Percentiles rank a stretch among this genome's conserved stretches.
phyloP scores from a whole-genome alignment of 30 jellyfish, hydroid and myxozoan species.

The Aurelia aurita complex sp. Pacific region DNA sequence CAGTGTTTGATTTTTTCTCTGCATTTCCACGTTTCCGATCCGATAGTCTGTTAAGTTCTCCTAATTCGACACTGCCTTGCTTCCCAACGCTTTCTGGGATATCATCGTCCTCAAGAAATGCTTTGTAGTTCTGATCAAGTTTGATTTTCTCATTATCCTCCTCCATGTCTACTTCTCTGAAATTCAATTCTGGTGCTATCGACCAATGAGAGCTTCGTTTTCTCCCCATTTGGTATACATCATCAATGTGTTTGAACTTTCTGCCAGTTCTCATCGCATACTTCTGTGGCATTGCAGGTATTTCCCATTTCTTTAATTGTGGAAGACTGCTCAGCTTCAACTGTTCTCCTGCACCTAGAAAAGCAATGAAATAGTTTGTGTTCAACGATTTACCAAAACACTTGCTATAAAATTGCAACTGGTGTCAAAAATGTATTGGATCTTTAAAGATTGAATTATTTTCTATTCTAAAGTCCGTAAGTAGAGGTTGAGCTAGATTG shows the following conservation, averaged over 20 bases:
- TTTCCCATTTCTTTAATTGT: constrained; percentile 85
- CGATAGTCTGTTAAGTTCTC: neutral
- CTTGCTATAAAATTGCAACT: no score
- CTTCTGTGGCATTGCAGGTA: constrained; percentile 80
- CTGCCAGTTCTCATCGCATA: constrained; percentile 82
- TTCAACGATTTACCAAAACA: no score
- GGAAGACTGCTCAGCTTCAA: constrained; percentile 84
- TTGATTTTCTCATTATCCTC: constrained; percentile 92
- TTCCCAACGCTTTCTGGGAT: constrained; percentile 7
- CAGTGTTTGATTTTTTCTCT: constrained; percentile 8
- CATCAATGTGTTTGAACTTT: constrained; percentile 84
- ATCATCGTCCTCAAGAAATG: constrained; percentile 83
- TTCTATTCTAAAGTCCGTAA: no score
- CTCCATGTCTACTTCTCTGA: constrained; percentile 85
- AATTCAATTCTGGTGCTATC: constrained; percentile 70
- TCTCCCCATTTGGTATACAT: constrained; percentile 31
- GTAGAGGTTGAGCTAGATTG: no score
- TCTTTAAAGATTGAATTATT: no score
- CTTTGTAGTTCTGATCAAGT: constrained; percentile 88
- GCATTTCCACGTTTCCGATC: neutral
- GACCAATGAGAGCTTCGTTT: constrained; percentile 95
- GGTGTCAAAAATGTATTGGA: no score
- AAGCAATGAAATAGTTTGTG: neutral
- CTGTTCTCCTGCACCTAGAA: constrained; percentile 23
- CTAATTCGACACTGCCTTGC: neutral